Evolutionary conservation across 2,888 invertebrate species (phyloP).

Genomic region (Caenorhabditis virilis): DNA sequence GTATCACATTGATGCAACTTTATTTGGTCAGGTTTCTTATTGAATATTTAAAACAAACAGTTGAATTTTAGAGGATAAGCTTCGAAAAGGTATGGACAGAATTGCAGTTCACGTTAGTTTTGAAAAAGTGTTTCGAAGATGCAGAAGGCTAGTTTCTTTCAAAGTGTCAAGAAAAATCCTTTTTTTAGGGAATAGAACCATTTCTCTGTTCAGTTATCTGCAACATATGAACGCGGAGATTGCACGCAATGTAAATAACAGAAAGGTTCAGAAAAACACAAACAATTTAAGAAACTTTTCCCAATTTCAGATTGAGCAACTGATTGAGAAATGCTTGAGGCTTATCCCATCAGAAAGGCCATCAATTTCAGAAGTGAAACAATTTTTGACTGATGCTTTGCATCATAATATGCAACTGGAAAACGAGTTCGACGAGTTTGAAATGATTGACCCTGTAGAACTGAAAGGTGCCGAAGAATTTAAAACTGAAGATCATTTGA

Average conservation of each 20-base stretch:
- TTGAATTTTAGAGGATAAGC: not conserved
- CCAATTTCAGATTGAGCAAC: not conserved
- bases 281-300: constrained; percentile 3
- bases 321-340: constrained; percentile 3
- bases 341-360: constrained; percentile 2
- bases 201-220: too few species aligned
- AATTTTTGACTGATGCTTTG: too few species aligned
- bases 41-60: not conserved
- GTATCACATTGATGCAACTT: constrained; percentile 85
- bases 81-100: constrained; percentile 24
- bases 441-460: too few species aligned
- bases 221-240: too few species aligned
- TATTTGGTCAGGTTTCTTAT: constrained; percentile 71
- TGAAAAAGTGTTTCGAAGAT: constrained; percentile 19
- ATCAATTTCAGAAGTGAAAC: not conserved
- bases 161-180: too few species aligned
- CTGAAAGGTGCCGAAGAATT: constrained; percentile 4
- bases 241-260: too few species aligned
- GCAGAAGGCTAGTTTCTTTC: constrained; percentile 2
- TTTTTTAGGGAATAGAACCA: too few species aligned
- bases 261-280: too few species aligned
- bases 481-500: constrained; percentile 7
- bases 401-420: too few species aligned
- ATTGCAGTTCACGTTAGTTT: constrained; percentile 26
- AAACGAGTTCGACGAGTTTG: too few species aligned